phyloP scores from a whole-genome alignment of 92 coral and sea anemone genomes.

The Metridium senile region DNA sequence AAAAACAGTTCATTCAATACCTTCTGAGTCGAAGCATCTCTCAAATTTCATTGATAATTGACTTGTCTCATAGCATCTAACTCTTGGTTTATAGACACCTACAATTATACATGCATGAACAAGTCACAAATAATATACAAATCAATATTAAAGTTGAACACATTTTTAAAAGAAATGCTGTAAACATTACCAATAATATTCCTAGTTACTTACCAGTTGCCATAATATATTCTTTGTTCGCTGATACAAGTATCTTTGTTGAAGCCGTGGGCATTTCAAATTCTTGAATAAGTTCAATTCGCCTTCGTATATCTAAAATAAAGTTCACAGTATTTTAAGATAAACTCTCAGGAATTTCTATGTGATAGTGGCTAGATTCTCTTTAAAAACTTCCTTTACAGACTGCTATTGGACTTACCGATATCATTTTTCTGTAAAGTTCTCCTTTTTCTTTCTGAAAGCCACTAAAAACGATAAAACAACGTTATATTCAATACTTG shows the following conservation, averaged over 20 bases:
- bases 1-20: constrained; percentile 41
- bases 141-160: too few species aligned
- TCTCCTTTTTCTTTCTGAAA: constrained; percentile 93
- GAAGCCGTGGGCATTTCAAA: constrained; percentile 99
- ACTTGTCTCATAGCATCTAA: constrained; percentile 91
- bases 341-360: too few species aligned
- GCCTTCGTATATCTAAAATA: constrained; percentile 85
- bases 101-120: too few species aligned
- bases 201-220: constrained; percentile 74
- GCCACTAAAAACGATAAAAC: constrained; percentile 70
- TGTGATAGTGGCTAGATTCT: too few species aligned
- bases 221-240: constrained; percentile 79
- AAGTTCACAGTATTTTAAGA: too few species aligned
- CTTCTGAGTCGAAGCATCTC: constrained; percentile 93
- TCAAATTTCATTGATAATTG: constrained; percentile 98
- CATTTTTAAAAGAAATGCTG: not conserved
- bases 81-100: constrained; percentile 95
- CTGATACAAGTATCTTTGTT: constrained; percentile 79
- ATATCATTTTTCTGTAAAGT: constrained; percentile 88
- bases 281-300: constrained; percentile 96
- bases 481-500: not conserved
- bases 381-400: too few species aligned
- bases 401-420: too few species aligned
- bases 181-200: not conserved
- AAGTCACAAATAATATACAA: too few species aligned